Conservation (phyloP, 1,140 invertebrate species). For the Aphaenogaster ashmeadi region DNA sequence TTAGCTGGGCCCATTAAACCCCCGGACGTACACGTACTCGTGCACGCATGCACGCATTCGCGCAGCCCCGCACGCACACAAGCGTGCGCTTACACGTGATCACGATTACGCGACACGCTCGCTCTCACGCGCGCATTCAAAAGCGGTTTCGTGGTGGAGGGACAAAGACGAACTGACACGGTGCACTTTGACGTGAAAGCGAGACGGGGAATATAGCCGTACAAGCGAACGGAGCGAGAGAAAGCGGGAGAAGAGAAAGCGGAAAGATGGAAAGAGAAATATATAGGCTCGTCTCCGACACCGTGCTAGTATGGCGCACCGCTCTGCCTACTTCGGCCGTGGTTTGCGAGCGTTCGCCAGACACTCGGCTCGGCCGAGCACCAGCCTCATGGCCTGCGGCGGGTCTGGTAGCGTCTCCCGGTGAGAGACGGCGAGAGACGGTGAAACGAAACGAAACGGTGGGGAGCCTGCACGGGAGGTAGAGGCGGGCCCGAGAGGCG, state of each 20-base stretch:
- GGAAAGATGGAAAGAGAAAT: conserved; percentile 47
- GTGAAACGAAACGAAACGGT: conserved; percentile 67
- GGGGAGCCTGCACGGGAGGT: conserved; percentile 78
- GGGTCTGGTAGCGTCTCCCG: conserved; percentile 72
- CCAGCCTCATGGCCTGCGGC: conserved; percentile 69
- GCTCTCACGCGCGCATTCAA: conserved; percentile 16
- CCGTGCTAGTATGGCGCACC: conserved; percentile 64
- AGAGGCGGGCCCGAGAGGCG: conserved; percentile 84
- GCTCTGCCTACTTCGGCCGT: conserved; percentile 58
- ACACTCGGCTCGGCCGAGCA: conserved; percentile 26
- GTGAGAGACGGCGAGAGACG: conserved; percentile 65
- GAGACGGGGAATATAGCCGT: conserved; percentile 33
- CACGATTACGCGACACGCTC: conserved; percentile 63
- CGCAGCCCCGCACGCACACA: conserved; percentile 13
- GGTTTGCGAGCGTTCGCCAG: conserved; percentile 52
- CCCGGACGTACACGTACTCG: conserved; percentile 76
- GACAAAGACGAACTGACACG: conserved; percentile 46
- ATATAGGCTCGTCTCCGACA: conserved; percentile 4
- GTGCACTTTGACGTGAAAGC: conserved; percentile 23
- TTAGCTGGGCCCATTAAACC: conserved; percentile 87
- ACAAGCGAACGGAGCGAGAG: neutral
- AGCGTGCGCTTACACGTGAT: neutral
- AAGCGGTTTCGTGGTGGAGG: conserved; percentile 59
- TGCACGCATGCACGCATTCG: conserved; percentile 53
- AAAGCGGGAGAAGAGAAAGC: conserved; percentile 53